Evolutionary conservation across 2,797 vertebrate species (phyloP).

Genomic region (Denticeps clupeoides): DNA sequence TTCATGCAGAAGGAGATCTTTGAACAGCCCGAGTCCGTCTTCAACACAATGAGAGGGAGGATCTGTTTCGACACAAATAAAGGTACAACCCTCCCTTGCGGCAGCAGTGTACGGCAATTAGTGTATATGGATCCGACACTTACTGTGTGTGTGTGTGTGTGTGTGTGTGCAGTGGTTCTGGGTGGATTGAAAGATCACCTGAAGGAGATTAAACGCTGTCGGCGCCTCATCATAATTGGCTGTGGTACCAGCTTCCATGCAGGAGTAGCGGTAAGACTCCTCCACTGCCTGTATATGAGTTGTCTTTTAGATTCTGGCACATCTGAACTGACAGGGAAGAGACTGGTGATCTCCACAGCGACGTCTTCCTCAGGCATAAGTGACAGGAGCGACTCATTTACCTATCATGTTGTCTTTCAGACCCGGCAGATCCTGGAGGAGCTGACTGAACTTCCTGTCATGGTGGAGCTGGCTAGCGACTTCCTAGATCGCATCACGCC

Average conservation of each 20-base stretch:
- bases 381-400: no score
- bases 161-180: constrained; percentile 63
- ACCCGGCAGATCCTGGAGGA: constrained; percentile 89
- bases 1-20: constrained; percentile 99
- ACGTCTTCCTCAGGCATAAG: no score
- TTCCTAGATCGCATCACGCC: constrained; percentile 91
- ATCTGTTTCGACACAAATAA: constrained; percentile 79
- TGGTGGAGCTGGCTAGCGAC: constrained; percentile 94
- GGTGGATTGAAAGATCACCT: constrained; percentile 88
- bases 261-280: constrained; percentile 73
- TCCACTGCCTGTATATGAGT: neutral
- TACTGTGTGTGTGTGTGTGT: constrained; percentile 2
- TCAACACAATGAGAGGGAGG: constrained; percentile 93
- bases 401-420: constrained; percentile 39
- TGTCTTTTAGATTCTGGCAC: neutral
- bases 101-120: neutral
- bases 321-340: no score
- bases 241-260: constrained; percentile 93
- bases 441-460: constrained; percentile 87
- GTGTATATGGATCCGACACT: no score
- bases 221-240: constrained; percentile 83
- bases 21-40: constrained; percentile 90
- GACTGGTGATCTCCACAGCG: no score
- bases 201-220: constrained; percentile 88
- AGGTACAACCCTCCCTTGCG: constrained; percentile 53